These are phyloP conservation scores for Potorous gilbertii DNA, from an alignment of 2,797 vertebrate species.

Conservation along the genomic window DNA sequence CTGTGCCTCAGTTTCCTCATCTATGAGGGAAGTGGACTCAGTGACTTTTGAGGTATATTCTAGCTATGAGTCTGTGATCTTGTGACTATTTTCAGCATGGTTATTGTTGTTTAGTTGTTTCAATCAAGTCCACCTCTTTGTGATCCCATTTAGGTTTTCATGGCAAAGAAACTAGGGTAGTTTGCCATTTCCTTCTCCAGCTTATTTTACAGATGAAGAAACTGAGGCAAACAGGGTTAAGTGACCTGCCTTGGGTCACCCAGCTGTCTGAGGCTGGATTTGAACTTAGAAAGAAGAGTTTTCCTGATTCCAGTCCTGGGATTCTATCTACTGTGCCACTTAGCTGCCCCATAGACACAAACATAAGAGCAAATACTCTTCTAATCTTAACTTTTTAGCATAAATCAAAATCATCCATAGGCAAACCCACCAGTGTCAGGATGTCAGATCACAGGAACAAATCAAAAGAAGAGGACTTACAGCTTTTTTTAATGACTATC, in stretches of 20 bases:
- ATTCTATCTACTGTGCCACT: not conserved
- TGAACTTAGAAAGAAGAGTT: not conserved
- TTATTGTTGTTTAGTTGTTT: not conserved
- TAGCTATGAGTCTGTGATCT: not conserved
- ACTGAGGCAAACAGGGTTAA: not conserved
- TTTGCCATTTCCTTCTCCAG: not conserved
- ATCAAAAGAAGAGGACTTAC: not conserved
- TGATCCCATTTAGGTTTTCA: not conserved
- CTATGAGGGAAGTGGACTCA: not conserved
- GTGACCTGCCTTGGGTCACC: not conserved
- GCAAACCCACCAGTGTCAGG: not conserved
- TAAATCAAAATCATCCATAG: constrained; percentile 23
- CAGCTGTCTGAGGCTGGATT: not conserved
- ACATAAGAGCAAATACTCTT: not conserved
- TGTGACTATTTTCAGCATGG: not conserved
- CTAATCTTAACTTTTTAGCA: constrained; percentile 46
- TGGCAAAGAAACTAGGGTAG: not conserved
- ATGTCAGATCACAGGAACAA: not conserved
- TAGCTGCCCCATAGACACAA: not conserved
- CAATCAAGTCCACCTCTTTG: not conserved
- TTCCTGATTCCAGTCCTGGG: not conserved
- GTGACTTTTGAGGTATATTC: not conserved
- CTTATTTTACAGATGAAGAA: not conserved
- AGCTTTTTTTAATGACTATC: not conserved
- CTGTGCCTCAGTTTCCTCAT: not conserved